Evolutionary conservation across 2,797 vertebrate genomes (phyloP).

Genomic region (Propithecus deckenii): DNA sequence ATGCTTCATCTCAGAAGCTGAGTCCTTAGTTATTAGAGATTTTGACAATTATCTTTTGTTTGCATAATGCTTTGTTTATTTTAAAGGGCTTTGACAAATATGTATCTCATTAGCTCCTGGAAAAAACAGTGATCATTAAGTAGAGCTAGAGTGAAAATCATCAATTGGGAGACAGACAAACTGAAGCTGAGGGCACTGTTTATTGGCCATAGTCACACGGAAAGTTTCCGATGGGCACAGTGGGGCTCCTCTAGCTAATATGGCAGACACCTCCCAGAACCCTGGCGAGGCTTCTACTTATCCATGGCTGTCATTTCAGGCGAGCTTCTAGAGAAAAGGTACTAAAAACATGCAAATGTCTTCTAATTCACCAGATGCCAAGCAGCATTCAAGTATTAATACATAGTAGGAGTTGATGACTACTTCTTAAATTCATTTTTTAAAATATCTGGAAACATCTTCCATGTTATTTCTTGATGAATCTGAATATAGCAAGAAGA

Average conservation of each 20-base stretch:
- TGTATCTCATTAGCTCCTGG: slow-evolving; percentile 11
- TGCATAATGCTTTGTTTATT: slow-evolving; percentile 3
- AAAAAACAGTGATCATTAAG: background rate
- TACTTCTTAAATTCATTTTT: background rate
- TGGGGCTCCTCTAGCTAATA: background rate
- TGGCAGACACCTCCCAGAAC: background rate
- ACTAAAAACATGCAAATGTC: background rate
- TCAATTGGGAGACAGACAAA: background rate
- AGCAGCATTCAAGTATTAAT: background rate
- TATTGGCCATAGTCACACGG: background rate
- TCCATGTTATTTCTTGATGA: background rate
- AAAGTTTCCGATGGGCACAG: background rate
- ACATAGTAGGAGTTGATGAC: background rate
- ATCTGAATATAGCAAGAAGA: background rate
- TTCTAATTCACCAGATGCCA: background rate
- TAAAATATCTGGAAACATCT: background rate
- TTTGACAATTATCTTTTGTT: background rate
- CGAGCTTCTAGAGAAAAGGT: background rate
- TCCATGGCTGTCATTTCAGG: background rate
- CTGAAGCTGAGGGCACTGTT: background rate
- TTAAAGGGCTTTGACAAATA: slow-evolving; percentile 37
- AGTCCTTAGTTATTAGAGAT: background rate
- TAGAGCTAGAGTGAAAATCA: background rate
- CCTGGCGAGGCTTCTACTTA: background rate
- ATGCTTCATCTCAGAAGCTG: background rate